Evolutionary conservation across 1,140 invertebrate genomes (phyloP), one percentile per base, ranked within the genome.

Genomic region (Drosophila asahinai): DNA sequence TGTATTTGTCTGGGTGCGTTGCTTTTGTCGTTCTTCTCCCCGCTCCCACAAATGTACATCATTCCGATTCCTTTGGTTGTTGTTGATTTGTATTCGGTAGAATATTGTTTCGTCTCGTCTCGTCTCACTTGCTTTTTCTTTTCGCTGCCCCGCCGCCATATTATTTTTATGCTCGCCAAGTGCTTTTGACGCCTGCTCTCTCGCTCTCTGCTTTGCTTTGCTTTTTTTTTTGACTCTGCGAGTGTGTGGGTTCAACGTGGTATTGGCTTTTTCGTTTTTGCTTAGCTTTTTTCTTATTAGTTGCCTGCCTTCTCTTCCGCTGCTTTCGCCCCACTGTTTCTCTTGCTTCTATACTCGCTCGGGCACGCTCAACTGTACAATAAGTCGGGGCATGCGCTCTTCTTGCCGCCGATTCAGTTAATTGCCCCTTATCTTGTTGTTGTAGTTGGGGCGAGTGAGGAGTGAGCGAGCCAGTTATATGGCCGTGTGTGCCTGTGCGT

Each of bases 91-190:
- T 49, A 42, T 54, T 49, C 60, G 36, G 64, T 66, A 74, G 61
- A 70, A 67, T 80, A 78, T 77, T 68, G 77, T 45, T 70, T 78
- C 58, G 65, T 65, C 57, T 68, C 59, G 36, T 71, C 62, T 63
- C 43, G 33, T 64, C 54, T 73, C 25, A 43, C 19, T 67, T 61
- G 17, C n/a, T 60, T 48, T 80, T 75, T 15, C 38, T 71, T 71
- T 65, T 52, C 40, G 30, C 42, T 61, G 36, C 60, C 47, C 51
- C 45, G 84, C 81, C 84, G 84, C 84, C 84, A 89, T 89, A 89
- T 89, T 89, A 90, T 84, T 90, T 89, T 76, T 78, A 81, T 62
- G 81, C 70, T 72, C 62, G 70, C 73, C 89, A 79, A 81, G 73
- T 79, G 70, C 60, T 78, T 74, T 75, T 81, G 61, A 63, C 22